Conservation (phyloP, 2,797 vertebrate species). For the Brachymystax lenok region DNA sequence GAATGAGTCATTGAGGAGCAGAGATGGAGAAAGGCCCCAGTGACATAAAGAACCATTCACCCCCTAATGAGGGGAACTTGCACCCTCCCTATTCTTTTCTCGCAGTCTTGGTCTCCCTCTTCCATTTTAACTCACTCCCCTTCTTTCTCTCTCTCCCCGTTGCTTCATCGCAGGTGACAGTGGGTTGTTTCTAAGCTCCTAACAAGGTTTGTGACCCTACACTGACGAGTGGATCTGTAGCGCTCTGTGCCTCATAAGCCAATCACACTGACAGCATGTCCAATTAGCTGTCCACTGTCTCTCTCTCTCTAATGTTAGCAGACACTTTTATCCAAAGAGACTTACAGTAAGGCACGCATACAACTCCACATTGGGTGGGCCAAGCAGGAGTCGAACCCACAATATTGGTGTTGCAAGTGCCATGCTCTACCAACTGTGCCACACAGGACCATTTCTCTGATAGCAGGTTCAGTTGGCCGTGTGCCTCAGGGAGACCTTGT, state of each 20-base stretch:
- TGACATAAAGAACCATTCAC: not conserved
- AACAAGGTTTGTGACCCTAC: conserved; percentile 35
- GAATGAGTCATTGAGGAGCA: not conserved
- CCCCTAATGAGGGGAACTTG: not conserved
- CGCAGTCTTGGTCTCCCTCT: not conserved
- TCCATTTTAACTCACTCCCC: not conserved
- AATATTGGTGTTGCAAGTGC: not conserved
- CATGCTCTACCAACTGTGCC: not conserved
- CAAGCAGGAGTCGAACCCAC: not conserved
- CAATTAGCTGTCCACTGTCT: conserved; percentile 49
- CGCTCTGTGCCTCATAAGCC: conserved; percentile 32
- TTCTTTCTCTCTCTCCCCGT: not conserved
- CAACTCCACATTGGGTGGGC: no score
- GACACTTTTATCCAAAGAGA: not conserved
- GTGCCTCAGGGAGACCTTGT: conserved; percentile 14
- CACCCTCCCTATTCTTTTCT: not conserved
- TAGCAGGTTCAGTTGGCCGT: no score
- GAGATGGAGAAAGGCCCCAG: not conserved
- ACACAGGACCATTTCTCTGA: not conserved
- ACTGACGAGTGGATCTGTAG: not conserved
- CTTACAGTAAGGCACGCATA: not conserved
- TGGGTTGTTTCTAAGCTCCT: conserved; percentile 17
- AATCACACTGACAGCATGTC: conserved; percentile 26
- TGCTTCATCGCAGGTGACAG: not conserved
- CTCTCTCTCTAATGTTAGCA: not conserved